Conservation (phyloP, 35 echinoderm and acorn worm species). For the Ophioderma brevispina region DNA sequence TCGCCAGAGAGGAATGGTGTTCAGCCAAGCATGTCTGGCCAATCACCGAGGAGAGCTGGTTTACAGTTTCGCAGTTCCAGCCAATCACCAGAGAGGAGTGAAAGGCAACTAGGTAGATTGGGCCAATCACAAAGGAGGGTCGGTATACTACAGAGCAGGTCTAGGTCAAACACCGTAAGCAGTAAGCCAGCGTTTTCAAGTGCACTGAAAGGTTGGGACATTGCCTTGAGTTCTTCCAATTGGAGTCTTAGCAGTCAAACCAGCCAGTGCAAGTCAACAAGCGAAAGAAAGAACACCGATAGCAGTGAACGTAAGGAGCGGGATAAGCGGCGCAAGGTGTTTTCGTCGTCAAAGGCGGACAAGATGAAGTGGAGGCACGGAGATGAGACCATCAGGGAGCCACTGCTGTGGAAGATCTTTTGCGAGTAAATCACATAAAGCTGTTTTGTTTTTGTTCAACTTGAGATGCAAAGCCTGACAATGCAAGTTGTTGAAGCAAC, state of each 20-base stretch:
- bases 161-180: neutral
- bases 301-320: neutral
- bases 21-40: neutral
- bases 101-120: neutral
- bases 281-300: neutral
- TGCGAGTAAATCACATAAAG: conserved; percentile 11
- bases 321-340: neutral
- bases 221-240: neutral
- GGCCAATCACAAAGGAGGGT: neutral
- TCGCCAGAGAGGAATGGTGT: neutral
- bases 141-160: neutral
- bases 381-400: neutral
- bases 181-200: neutral
- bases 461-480: neutral
- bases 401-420: neutral
- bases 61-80: neutral
- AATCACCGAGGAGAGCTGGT: neutral
- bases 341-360: neutral
- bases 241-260: neutral
- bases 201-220: neutral
- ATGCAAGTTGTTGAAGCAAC: conserved; percentile 6
- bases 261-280: neutral
- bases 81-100: neutral
- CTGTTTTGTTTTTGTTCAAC: neutral
- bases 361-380: neutral